Evolutionary conservation across 2,888 invertebrate genomes (phyloP).

Genomic region (Ectobius pallidus): DNA sequence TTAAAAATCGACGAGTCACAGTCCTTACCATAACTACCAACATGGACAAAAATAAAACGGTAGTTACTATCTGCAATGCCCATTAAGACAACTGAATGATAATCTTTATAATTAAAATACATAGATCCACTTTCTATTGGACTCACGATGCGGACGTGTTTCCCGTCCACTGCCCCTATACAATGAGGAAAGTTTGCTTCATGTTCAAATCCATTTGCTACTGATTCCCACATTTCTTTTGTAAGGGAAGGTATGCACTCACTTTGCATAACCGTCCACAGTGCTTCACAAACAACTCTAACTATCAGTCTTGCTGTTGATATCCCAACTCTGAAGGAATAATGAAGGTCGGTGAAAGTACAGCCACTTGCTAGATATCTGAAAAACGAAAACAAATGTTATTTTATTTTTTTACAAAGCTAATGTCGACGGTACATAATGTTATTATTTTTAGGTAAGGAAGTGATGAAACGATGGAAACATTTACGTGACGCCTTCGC

Average conservation of each 20-base stretch:
- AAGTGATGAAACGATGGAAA: no score
- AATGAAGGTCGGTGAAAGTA: conserved; percentile 45
- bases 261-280: conserved; percentile 42
- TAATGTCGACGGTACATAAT: no score
- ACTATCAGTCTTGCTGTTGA: conserved; percentile 44
- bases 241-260: conserved; percentile 43
- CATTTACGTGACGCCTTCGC: no score
- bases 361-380: conserved; percentile 46
- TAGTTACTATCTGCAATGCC: conserved; percentile 42
- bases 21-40: conserved; percentile 34
- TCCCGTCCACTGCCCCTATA: conserved; percentile 45
- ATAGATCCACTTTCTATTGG: conserved; percentile 45
- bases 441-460: no score
- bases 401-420: no score
- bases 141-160: conserved; percentile 44
- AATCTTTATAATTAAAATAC: conserved; percentile 44
- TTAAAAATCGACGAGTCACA: conserved; percentile 34
- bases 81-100: conserved; percentile 43
- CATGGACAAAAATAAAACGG: conserved; percentile 38
- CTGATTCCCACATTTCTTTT: conserved; percentile 41
- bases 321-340: conserved; percentile 44
- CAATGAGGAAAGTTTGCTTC: conserved; percentile 46
- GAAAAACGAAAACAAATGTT: no score
- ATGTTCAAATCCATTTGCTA: conserved; percentile 45
- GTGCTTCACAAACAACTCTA: conserved; percentile 43